Base-by-base conservation (phyloP, 2,797 vertebrate species). In the Muscicapa striata region DNA sequence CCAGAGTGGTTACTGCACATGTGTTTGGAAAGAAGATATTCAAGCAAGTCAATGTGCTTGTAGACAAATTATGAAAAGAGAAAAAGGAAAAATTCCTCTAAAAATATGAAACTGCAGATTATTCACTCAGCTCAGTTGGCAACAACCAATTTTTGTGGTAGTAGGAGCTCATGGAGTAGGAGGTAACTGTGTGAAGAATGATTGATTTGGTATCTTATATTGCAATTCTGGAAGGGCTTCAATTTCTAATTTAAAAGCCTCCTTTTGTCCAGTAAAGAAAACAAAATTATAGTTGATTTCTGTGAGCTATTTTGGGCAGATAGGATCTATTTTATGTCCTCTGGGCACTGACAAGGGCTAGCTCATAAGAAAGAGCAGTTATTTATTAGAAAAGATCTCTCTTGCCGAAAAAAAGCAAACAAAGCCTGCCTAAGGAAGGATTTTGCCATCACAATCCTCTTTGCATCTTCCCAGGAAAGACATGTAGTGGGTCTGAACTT, bases 211-310 rank as follows among this genome's bases (percentile, higher is more conserved):
- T 88, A 81, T 86, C 87, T 95, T 89, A 52, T 73, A 91, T 67
- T 95, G 87, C 74, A 92, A 24, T 93, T 90, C 83, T 96, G 93
- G 85, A 96, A 94, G 41, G 51, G 51, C n/a, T 92, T 91, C 84
- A 94, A 85, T 70, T 90, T 89, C 84, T 95, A 82, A 94, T 94
- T 93, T 90, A 92, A 88, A 93, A 89, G 73, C 55, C 73, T 93
- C 24, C 74, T 90, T 84, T 94, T 84, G 73, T 52, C 45, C 63
- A 84, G 73, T 67, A 88, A 92, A 89, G 74, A 73, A 90, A 92
- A 79, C 58, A 78, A 89, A 92, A 95, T 81, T 27, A 84, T 66
- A 75, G 69, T 68, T 84, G 79, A 30, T 76, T 75, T 74, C 83
- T 85, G 45, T 74, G 86, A 93, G 78, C 36, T 73, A 36, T 55